Evolutionary conservation across 2,888 invertebrate genomes (phyloP).

Genomic region (Microctonus aethiopoides): DNA sequence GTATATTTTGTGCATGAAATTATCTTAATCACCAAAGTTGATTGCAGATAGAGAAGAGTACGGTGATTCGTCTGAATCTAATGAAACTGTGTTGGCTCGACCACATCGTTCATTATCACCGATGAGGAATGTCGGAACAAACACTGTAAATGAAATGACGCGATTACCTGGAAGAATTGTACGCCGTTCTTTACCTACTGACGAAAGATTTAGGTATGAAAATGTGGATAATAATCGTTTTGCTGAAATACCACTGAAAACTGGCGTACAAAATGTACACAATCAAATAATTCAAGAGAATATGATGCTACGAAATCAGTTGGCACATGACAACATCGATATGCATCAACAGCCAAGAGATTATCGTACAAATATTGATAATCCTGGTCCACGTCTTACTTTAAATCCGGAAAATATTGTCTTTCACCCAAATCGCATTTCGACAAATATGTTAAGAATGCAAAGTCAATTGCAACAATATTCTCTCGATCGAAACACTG

Average conservation of each 20-base stretch:
- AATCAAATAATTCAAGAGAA: constrained; percentile 66
- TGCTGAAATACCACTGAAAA: constrained; percentile 60
- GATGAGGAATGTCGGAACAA: constrained; percentile 61
- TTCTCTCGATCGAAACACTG: constrained; percentile 46
- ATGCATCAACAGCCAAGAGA: constrained; percentile 30
- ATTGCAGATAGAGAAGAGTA: constrained; percentile 57
- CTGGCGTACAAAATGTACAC: constrained; percentile 64
- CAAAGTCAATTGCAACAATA: constrained; percentile 57
- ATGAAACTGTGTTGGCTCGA: constrained; percentile 61
- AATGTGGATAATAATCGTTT: constrained; percentile 51
- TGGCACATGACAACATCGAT: constrained; percentile 34
- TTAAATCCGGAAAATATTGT: constrained; percentile 16
- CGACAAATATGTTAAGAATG: constrained; percentile 51
- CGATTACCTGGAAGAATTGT: constrained; percentile 46
- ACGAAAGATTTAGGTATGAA: constrained; percentile 38
- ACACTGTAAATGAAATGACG: constrained; percentile 53
- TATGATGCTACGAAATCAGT: constrained; percentile 61
- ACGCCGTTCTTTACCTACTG: constrained; percentile 48
- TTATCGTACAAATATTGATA: constrained; percentile 32
- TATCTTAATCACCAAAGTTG: constrained; percentile 2
- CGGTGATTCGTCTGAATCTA: constrained; percentile 65
- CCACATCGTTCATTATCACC: constrained; percentile 62
- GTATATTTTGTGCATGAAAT: background rate
- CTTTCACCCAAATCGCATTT: constrained; percentile 44
- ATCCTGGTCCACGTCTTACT: constrained; percentile 25